Evolutionary conservation across 2,797 vertebrate species (phyloP), one percentile per base, ranked within the genome.

Genomic region (Todus mexicanus): DNA sequence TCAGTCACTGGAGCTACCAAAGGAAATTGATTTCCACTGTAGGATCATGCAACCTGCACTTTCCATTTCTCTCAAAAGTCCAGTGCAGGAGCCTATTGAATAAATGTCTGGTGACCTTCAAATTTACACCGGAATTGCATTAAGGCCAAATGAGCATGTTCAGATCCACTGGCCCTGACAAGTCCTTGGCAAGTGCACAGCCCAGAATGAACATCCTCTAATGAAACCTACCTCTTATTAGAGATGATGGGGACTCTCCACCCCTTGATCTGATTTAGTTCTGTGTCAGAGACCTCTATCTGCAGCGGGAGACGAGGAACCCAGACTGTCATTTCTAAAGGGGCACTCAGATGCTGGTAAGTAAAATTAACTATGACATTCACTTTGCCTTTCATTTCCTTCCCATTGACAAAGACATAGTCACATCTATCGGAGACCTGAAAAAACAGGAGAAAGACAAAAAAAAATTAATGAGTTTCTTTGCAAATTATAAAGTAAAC

Each of bases 401-500:
- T 99, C 92, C 99, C 99, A 9, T 98, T 99, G 97, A 99, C 98
- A 40, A 99, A 99, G 91, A 99, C 98, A 10, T 98, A 98, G 98
- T 99, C 98, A 22, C 99, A 99, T 76, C 98, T 97, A 97, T 99
- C 98, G 2, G 99, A 99, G 93, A 99, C 99, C 99, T 99, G 97
- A 2, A 80, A 79, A 74, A 31, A n/a, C n/a, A 65, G n/a, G 51
- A 87, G 7, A 35, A 68, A 66, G 14, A 23, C 25, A 80, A 71
- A 61, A 65, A 75, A 26, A 42, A 51, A 70, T 57, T 70, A 92
- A 61, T 66, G 21, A 91, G 21, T 51, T 33, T 83, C 37, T 80
- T 73, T 40, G 35, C 78, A 89, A 95, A 95, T 93, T 80, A 79
- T 56, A 43, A 95, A 73, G 78, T 73, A 74, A 20, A 60, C 17